These are phyloP conservation scores for Tubulanus polymorphus DNA, from an alignment of 2,888 invertebrate species.

Conservation along the genomic window DNA sequence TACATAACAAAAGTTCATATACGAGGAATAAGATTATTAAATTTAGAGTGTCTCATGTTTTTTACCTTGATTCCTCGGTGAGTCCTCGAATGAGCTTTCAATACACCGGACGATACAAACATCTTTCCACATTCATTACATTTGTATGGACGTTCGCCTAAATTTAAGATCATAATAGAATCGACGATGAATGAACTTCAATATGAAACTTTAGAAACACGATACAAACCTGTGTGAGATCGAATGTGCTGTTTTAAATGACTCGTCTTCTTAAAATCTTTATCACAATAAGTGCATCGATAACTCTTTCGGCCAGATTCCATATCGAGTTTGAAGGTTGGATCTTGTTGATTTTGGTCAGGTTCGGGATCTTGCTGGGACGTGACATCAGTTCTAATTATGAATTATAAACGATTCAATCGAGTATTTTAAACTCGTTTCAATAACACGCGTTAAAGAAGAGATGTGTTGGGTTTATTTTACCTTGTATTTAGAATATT, in stretches of 20 bases:
- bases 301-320: conserved; percentile 30
- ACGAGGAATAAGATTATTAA: too few species aligned
- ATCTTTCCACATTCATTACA: conserved; percentile 41
- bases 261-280: conserved; percentile 54
- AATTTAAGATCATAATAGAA: conserved; percentile 49
- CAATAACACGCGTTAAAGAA: too few species aligned
- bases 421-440: too few species aligned
- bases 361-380: too few species aligned
- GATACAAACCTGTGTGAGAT: conserved; percentile 51
- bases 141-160: conserved; percentile 51
- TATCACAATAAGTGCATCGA: conserved; percentile 55
- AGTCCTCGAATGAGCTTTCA: conserved; percentile 43
- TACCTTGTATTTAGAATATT: too few species aligned
- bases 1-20: too few species aligned
- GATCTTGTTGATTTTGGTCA: not conserved
- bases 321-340: not conserved
- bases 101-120: conserved; percentile 39
- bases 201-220: not conserved
- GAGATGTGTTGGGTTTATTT: too few species aligned
- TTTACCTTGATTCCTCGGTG: conserved; percentile 35
- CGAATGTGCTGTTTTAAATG: conserved; percentile 56
- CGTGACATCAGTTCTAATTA: too few species aligned
- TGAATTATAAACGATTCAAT: too few species aligned
- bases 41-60: too few species aligned
- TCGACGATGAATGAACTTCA: conserved; percentile 27